These are phyloP conservation scores for Chloroceryle amazona DNA, from an alignment of 2,797 vertebrate species.

Conservation along the genomic window DNA sequence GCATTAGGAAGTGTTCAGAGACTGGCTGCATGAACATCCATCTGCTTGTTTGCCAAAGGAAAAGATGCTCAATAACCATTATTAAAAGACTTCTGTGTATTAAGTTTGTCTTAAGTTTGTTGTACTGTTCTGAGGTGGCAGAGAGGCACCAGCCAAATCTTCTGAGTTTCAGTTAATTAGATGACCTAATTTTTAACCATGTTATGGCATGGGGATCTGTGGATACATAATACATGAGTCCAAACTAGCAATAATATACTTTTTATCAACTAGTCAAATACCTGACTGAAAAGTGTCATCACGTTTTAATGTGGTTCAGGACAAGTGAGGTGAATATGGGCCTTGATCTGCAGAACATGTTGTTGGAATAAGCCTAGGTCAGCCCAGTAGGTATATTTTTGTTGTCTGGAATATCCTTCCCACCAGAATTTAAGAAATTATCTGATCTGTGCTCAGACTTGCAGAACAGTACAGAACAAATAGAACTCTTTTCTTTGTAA, in stretches of 20 bases:
- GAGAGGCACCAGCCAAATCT: neutral
- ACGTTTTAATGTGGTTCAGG: neutral
- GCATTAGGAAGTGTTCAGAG: neutral
- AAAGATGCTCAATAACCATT: neutral
- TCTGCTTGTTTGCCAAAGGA: neutral
- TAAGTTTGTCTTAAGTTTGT: neutral
- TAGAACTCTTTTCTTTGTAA: neutral
- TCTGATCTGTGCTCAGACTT: neutral
- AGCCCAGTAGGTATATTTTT: neutral
- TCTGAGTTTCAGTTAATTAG: neutral
- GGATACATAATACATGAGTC: neutral
- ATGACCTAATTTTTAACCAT: neutral
- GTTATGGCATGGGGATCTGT: neutral
- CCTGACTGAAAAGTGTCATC: neutral
- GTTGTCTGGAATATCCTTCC: neutral
- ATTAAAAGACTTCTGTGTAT: neutral
- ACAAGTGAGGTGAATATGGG: neutral
- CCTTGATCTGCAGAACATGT: neutral
- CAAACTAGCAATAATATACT: rapidly evolving
- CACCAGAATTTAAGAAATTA: neutral
- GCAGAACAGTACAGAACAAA: neutral
- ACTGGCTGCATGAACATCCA: neutral
- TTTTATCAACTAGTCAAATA: neutral
- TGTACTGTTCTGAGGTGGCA: neutral
- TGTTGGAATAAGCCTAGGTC: neutral